Evolutionary conservation across 2,113 vertebrate genomes (phyloP), one percentile per base, ranked within the genome.

Genomic region (Hyla sarda): DNA sequence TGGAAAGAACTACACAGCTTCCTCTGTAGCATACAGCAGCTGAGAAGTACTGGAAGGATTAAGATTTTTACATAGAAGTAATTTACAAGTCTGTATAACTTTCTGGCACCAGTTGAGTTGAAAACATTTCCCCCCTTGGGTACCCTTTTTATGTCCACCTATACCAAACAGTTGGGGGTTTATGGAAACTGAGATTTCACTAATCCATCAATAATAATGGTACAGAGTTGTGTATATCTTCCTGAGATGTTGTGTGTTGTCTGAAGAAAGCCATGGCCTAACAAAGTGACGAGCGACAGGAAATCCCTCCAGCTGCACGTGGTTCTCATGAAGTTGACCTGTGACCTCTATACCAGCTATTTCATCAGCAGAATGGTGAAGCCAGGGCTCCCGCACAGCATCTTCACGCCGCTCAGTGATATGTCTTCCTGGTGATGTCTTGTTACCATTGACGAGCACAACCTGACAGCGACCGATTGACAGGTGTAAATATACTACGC

Each of bases 271-370:
- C 65, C 65, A 69, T 30, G 14, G 11, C 21, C 12, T 28, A 65
- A 65, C 25, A 13, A 30, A 9, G 65, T 69, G 30, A 34, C 11
- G 1, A 34, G 16, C 30, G 12, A 69, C 65, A 69, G 65, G 65
- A 69, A 69, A 69, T 69, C 65, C 32, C 34, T 69, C 16, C 65
- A 19, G 65, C 30, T 69, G 17, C 65, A 37, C 65, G 13, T 34
- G 65, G 65, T 69, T 69, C 32, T 34, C 65, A 21, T 69, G 17
- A 37, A 21, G 65, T 69, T 69, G 30, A 69, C 65, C 65, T 69
- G 65, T 37, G 32, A 69, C 65, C 65, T 69, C 9, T 17, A 37
- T 69, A 34, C 13, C 30, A 69, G 65, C 28, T n/a, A 62, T 28
- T 28, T 28, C 58, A 28, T 28, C 10, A 28, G 58, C 58, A 28